Percentiles rank a stretch among this genome's conserved stretches.
Evolutionary conservation across 2,888 invertebrate species (phyloP).

Genomic region (Strigamia transsilvanica): DNA sequence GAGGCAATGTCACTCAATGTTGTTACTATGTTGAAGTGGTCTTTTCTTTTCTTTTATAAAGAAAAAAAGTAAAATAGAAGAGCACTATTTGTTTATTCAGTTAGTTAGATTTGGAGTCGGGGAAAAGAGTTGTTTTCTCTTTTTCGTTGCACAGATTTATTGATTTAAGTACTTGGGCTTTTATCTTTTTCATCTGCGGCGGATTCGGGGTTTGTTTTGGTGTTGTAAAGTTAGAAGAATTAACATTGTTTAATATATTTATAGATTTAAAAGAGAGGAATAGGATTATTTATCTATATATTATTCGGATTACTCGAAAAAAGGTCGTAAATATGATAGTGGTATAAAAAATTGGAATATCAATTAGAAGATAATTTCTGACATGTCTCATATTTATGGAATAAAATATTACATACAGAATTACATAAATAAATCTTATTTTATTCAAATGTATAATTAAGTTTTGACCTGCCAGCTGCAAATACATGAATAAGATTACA

Average conservation of each 20-base stretch:
- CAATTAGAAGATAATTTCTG: constrained; percentile 6
- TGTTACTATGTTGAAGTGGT: constrained; percentile 28
- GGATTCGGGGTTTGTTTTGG: no score
- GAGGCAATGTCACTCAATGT: constrained; percentile 45
- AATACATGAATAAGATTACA: constrained; percentile 29
- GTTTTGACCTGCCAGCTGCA: constrained; percentile 37
- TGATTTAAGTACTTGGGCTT: no score
- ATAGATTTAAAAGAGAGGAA: background rate
- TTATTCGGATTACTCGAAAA: background rate
- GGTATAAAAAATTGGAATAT: background rate
- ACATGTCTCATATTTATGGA: constrained; percentile 9
- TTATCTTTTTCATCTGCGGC: no score
- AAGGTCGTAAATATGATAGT: background rate
- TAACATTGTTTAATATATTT: no score
- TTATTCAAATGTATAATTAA: constrained; percentile 29
- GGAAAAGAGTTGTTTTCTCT: background rate
- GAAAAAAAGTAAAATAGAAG: background rate
- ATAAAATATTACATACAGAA: background rate
- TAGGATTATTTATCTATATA: background rate
- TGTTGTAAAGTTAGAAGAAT: no score
- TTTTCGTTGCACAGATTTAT: no score
- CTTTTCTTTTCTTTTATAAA: background rate
- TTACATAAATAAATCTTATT: constrained; percentile 11
- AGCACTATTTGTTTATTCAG: constrained; percentile 14
- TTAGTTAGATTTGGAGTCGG: background rate